Evolutionary conservation across 2,888 invertebrate species (phyloP), one percentile per base, ranked within the genome.

Genomic region (Busseola fusca): DNA sequence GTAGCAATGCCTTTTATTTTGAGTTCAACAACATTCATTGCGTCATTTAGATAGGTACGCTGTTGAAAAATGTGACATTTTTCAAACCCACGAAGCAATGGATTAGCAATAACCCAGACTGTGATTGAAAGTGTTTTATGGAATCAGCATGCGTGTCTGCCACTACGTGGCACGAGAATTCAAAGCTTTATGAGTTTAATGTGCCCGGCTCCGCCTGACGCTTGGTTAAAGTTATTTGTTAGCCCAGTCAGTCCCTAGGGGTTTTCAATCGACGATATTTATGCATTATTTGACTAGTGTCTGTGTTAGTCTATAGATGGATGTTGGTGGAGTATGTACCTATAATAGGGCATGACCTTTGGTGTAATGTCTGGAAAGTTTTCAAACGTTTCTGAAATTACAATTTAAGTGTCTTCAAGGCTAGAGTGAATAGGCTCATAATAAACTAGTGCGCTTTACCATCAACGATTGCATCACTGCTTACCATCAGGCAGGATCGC

Each of bases 361-460:
- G 0, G 7, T 50, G 2, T 4, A 30, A 16, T 21, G 50, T 40
- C 56, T 72, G 74, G 74, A 65, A 74, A 48, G 45, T 74, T 72
- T 73, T 40, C 16, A 9, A 63, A 48, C 9, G 3, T 18, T 34
- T 18, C 18, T 52, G 9, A 10, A 18, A 16, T n/a, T 16, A n/a
- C n/a, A n/a, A n/a, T n/a, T n/a, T n/a, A n/a, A n/a, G n/a, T n/a
- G n/a, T n/a, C n/a, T n/a, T n/a, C n/a, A n/a, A n/a, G n/a, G 34
- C 34, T 5, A 5, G 34, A 4, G 3, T 34, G 34, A 5, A 4
- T 5, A 34, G 34, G 5, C 5, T 5, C 3, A 34, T 34, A 34
- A 34, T 34, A 34, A 34, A 34, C 34, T 34, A 34, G 34, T 5
- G 34, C 34, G 34, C 34, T 34, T 34, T 34, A 34, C 34, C 34